Conservation (phyloP, 2,888 invertebrate species). For the Hesperia comma region DNA sequence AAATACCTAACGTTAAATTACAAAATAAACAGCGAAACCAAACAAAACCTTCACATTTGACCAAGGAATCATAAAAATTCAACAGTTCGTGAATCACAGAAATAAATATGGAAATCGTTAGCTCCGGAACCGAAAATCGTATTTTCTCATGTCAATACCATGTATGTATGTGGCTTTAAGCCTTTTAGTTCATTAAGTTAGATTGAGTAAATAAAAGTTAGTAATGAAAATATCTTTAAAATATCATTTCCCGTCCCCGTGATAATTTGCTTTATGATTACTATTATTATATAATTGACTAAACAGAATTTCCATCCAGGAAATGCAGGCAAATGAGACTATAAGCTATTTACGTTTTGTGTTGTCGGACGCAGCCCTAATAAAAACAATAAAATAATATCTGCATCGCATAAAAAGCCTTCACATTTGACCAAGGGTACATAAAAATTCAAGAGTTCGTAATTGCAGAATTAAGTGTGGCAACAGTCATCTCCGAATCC, state of each 20-base stretch:
- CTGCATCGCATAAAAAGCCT: background rate
- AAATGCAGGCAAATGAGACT: no score
- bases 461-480: constrained; percentile 7
- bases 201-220: no score
- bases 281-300: no score
- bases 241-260: no score
- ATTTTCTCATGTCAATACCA: no score
- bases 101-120: constrained; percentile 38
- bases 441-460: background rate
- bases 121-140: constrained; percentile 45
- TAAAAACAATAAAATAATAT: background rate
- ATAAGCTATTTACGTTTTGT: no score
- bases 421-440: background rate
- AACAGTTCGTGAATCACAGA: constrained; percentile 8
- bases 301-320: no score
- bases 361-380: background rate
- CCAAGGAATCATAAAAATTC: background rate
- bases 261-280: no score
- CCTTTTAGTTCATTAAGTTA: no score
- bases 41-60: constrained; percentile 1
- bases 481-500: constrained; percentile 48
- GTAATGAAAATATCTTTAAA: no score
- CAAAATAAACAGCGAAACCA: background rate
- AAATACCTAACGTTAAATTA: background rate
- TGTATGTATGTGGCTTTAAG: no score